Evolutionary conservation across 1,140 invertebrate species (phyloP).

Genomic region (Gryllus bimaculatus): DNA sequence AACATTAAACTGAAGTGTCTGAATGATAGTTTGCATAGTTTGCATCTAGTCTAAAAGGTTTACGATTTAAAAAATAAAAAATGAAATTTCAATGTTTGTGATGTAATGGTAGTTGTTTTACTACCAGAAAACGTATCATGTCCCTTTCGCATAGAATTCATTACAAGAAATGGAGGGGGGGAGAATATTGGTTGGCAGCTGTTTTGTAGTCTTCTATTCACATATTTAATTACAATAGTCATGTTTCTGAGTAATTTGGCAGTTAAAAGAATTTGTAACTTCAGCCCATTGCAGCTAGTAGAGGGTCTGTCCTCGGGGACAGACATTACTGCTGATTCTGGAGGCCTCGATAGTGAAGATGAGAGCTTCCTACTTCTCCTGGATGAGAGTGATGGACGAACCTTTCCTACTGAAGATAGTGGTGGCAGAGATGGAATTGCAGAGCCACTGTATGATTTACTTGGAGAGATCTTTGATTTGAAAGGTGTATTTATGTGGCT

Average conservation of each 20-base stretch:
- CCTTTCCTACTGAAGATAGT: background rate
- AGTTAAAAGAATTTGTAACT: background rate
- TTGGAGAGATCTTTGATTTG: constrained; percentile 84
- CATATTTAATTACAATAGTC: background rate
- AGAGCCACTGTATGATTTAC: constrained; percentile 73
- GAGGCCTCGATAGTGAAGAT: constrained; percentile 48
- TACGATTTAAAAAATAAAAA: too few relatives aligned
- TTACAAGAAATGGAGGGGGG: too few relatives aligned
- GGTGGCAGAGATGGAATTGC: constrained; percentile 70
- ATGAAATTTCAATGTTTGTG: too few relatives aligned
- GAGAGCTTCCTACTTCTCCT: constrained; percentile 63
- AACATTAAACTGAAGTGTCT: too few relatives aligned
- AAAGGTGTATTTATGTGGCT: constrained; percentile 79
- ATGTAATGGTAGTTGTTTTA: too few relatives aligned
- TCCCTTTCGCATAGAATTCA: too few relatives aligned
- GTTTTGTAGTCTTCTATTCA: background rate
- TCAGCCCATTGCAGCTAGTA: constrained; percentile 23
- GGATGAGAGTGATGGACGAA: constrained; percentile 38
- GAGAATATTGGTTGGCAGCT: too few relatives aligned
- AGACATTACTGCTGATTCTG: constrained; percentile 22
- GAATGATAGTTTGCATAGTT: too few relatives aligned
- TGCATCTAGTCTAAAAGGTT: too few relatives aligned
- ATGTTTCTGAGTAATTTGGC: background rate
- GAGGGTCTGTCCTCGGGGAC: constrained; percentile 25
- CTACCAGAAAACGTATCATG: too few relatives aligned